Evolutionary conservation across 2,113 vertebrate species (phyloP).

Genomic region (Panthera uncia): DNA sequence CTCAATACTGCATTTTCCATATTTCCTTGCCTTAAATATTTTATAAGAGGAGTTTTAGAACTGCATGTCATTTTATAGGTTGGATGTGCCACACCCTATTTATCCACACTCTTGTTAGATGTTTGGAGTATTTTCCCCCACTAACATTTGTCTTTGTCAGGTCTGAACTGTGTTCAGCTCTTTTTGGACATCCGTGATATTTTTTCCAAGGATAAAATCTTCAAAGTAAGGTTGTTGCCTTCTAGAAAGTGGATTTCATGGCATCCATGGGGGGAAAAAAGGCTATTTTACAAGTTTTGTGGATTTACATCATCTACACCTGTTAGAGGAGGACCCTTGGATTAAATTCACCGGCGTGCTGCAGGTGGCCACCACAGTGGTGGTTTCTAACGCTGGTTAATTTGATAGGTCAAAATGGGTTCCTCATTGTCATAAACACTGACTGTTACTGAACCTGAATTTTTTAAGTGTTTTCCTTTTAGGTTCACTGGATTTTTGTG

Average conservation of each 20-base stretch:
- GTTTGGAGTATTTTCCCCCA: background rate
- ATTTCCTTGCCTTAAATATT: background rate
- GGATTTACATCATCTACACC: background rate
- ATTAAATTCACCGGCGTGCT: background rate
- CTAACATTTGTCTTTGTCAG: background rate
- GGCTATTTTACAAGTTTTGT: background rate
- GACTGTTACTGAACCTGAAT: background rate
- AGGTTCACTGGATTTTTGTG: background rate
- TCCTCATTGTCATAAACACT: background rate
- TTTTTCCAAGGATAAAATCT: background rate
- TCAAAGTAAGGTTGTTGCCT: background rate
- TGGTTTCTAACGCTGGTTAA: background rate
- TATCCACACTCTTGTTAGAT: background rate
- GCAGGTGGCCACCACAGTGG: rapidly evolving
- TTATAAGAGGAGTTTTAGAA: background rate
- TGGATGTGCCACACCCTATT: background rate
- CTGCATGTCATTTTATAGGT: background rate
- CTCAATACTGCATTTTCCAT: background rate
- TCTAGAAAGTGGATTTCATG: no score
- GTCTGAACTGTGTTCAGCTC: background rate
- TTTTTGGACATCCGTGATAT: background rate
- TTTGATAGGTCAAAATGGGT: background rate
- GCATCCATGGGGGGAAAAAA: no score
- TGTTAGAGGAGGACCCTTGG: background rate
- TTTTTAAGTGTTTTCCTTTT: background rate